phyloP scores from a whole-genome alignment of 2,888 invertebrate genomes.

The Netelia inedita region DNA sequence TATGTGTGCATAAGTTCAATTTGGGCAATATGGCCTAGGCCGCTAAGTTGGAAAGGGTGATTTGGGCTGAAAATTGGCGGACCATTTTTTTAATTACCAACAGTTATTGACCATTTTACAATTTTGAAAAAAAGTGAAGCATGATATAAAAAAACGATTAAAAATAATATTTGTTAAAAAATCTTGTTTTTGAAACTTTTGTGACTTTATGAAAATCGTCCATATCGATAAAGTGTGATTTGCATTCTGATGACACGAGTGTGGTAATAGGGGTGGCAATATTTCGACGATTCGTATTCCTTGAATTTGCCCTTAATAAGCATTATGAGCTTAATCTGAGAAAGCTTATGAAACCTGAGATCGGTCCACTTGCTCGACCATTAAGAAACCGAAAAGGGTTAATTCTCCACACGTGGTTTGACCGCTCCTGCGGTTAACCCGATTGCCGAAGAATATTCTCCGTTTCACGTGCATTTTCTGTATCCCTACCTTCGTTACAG shows the following conservation, averaged over 20 bases:
- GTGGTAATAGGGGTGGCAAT: background rate
- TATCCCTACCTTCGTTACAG: conserved; percentile 54
- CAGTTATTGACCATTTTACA: too few relatives aligned
- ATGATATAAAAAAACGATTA: too few relatives aligned
- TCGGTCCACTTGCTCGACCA: conserved; percentile 6
- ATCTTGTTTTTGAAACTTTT: too few relatives aligned
- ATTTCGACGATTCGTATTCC: background rate
- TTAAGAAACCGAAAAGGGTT: conserved; percentile 55
- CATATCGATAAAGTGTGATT: too few relatives aligned
- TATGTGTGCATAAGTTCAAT: too few relatives aligned
- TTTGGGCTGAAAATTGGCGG: background rate
- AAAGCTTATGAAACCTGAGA: conserved; percentile 31
- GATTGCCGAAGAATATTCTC: conserved; percentile 50
- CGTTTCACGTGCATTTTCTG: conserved; percentile 12
- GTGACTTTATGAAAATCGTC: too few relatives aligned
- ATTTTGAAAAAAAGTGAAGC: too few relatives aligned
- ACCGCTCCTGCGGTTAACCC: conserved; percentile 43
- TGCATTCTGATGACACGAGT: background rate
- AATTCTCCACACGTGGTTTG: conserved; percentile 33
- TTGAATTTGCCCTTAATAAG: background rate
- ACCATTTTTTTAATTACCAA: too few relatives aligned
- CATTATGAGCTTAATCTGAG: conserved; percentile 22
- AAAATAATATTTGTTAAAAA: too few relatives aligned
- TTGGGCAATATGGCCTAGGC: background rate
- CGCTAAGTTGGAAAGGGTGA: background rate